A percentile compares a stretch with the other conserved stretches of the same genome.
These are phyloP conservation scores for Spisula solida DNA, from an alignment of 2,888 invertebrate species.

Conservation along the genomic window DNA sequence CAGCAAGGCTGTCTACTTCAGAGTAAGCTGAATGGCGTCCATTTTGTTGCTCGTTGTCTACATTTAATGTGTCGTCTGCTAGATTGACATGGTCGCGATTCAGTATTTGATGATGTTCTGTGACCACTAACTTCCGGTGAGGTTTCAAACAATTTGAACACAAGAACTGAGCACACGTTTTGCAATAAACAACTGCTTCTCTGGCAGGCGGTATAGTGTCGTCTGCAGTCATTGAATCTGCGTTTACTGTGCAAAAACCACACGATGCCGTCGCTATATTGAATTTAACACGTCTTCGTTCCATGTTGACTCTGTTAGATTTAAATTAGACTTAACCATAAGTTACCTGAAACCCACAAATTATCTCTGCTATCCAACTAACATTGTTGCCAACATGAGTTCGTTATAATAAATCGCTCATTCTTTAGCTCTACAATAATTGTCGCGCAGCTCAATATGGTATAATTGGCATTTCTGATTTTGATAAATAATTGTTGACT, in stretches of 20 bases:
- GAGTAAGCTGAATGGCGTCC: constrained; percentile 12
- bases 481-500: not conserved
- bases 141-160: constrained; percentile 58
- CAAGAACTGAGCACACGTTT: constrained; percentile 60
- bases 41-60: not conserved
- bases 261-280: constrained; percentile 60
- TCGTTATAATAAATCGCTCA: not conserved
- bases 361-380: not conserved
- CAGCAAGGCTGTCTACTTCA: constrained; percentile 29
- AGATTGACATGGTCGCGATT: constrained; percentile 60
- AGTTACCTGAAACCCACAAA: not conserved
- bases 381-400: not conserved
- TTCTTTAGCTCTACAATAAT: not conserved
- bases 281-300: constrained; percentile 57
- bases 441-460: not conserved
- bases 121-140: constrained; percentile 57
- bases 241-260: constrained; percentile 33
- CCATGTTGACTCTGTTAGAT: constrained; percentile 35
- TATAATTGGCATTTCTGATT: not conserved
- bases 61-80: constrained; percentile 26
- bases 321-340: not conserved
- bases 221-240: constrained; percentile 9
- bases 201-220: not conserved
- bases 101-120: constrained; percentile 57
- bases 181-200: constrained; percentile 57